Percentiles rank a stretch among this genome's conserved stretches.
Evolutionary conservation across 2,113 vertebrate genomes (phyloP).

Genomic region (Embiotoca jacksoni): DNA sequence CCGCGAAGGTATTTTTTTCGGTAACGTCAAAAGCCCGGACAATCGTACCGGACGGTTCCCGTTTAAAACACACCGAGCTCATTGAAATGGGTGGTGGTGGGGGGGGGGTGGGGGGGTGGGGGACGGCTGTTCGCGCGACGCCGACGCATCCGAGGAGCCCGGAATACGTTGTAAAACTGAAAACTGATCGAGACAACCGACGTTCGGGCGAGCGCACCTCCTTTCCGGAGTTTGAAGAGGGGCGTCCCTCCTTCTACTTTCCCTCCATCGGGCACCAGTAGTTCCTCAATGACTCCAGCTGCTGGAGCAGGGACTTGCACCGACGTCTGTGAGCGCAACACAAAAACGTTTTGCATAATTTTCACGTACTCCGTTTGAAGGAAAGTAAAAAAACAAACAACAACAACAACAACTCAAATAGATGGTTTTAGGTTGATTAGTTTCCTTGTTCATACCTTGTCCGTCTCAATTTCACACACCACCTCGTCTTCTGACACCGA

Average conservation of each 20-base stretch:
- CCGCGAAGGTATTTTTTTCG: no score
- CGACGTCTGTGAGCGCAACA: conserved; percentile 86
- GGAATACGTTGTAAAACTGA: no score
- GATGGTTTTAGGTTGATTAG: neutral
- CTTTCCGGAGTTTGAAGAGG: conserved; percentile 96
- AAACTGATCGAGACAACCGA: neutral
- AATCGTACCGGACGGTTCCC: neutral
- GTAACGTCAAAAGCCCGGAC: no score
- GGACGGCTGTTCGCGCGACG: no score
- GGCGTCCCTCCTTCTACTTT: conserved; percentile 94
- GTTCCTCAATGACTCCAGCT: conserved; percentile 94
- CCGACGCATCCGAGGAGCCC: no score
- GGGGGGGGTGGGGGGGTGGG: no score
- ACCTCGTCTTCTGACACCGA: conserved; percentile 94
- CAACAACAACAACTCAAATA: neutral
- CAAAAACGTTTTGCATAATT: neutral
- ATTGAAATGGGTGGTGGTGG: no score
- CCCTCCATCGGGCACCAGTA: conserved; percentile 93
- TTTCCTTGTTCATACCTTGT: conserved; percentile 87
- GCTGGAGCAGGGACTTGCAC: conserved; percentile 94
- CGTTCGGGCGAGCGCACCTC: conserved; percentile 79
- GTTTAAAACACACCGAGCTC: neutral
- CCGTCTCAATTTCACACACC: conserved; percentile 98
- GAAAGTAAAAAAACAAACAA: neutral
- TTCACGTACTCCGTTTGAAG: neutral